Evolutionary conservation across 2,113 vertebrate genomes (phyloP), one percentile per base, ranked within the genome.

Genomic region (Ciconia boyciana): DNA sequence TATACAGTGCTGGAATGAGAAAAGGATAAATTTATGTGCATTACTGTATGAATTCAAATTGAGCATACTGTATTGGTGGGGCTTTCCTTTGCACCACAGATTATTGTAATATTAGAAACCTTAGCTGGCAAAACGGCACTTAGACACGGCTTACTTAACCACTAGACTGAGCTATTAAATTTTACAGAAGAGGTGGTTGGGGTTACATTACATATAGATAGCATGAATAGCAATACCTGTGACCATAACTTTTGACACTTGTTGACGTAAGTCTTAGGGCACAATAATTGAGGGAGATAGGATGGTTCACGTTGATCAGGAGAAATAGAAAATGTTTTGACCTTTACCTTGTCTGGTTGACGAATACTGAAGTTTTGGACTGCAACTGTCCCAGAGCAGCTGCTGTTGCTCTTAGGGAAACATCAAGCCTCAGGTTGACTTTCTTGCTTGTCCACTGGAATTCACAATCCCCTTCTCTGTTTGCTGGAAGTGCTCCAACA

Each of bases 391-490:
- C 91, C 68, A 36, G 91, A 86, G 91, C 87, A 90, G 95, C 91
- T 74, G 84, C 70, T 72, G 57, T 43, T 87, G 95, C 95, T 94
- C 36, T 83, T 58, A 11, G 81, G 94, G 84, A 54, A 41, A 16
- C 71, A 25, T 14, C 15, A 3, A 89, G 81, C 84, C 95, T 97
- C 96, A 96, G 96, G 95, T 89, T 95, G 95, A 95, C 82, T 95
- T 61, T 90, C 66, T 90, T 1, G 48, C 91, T 89, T 91, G 93
- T 93, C 94, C 94, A 93, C 89, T 95, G 94, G 89, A 96, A 89
- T 88, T 86, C 75, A 64, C 36, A 74, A 2, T 43, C 62, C 82
- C 69, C 4, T 68, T 83, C 44, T 81, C 44, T 64, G 62, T n/a
- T 44, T 60, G 88, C 78, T 75, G 57, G 66, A 79, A 82, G 85